Base-by-base conservation (phyloP, 1,140 invertebrate species). In the Rhopalosiphum padi region DNA sequence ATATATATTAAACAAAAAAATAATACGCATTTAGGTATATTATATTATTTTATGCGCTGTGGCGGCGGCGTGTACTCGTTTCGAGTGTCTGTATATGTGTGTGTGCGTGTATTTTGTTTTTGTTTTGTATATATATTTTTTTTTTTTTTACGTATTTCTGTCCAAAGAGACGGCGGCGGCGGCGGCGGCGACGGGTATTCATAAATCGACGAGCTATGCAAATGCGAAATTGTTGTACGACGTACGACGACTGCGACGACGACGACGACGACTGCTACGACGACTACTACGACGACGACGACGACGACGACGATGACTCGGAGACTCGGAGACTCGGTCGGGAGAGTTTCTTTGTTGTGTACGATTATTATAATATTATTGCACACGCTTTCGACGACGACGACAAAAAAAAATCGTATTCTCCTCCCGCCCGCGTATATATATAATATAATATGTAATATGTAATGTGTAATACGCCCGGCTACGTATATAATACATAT, bases 121-220 rank as follows among this genome's bases (percentile, higher is more conserved):
- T 18, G 85, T 86, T 86, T 86, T 43, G 41, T 87, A 41, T 41
- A 18, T 83, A 43, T 83, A 4, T 90, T 53, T 68, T 68, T 90
- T 43, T 91, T 91, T 68, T 91, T 43, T 91, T n/a, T 41, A 88
- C 30, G 87, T 89, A 89, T 89, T 89, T 89, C 37, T 83, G 90
- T 91, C 90, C 21, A 46, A 91, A 91, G 90, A 77, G 60, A 91
- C 25, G 90, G 5, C 89, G 37, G 41, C 37, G 83, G n/a, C 48
- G 51, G 25, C 90, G 90, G 90, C 90, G 90, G 90, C 90, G 90
- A 91, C 90, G 90, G 68, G 90, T 91, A 91, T 91, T 91, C 90
- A 91, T 91, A 91, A 91, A 91, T 91, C 90, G 90, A 91, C 90
- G 60, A 46, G 60, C 90, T 91, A 91, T 91, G 90, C 90, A 91